A percentile compares a stretch with the other conserved stretches of the same genome.
Evolutionary conservation across 92 coral and sea anemone genomes (phyloP).

Genomic region (Chrysogorgia sp.): DNA sequence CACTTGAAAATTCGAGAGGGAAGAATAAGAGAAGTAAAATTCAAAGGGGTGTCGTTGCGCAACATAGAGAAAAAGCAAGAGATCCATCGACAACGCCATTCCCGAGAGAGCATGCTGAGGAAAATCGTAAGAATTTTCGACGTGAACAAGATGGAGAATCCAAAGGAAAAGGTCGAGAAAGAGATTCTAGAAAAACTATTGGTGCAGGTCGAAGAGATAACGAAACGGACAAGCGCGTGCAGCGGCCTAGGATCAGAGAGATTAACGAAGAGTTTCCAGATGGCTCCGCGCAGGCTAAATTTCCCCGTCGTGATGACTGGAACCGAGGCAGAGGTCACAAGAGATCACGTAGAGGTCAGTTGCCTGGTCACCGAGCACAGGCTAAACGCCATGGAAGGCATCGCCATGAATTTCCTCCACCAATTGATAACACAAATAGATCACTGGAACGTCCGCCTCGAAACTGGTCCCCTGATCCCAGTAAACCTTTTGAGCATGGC

Average conservation of each 20-base stretch:
- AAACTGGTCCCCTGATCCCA: conserved; percentile 7
- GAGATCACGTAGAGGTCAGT: conserved; percentile 20
- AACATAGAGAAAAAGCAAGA: not conserved
- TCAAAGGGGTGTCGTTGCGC: conserved; percentile 47
- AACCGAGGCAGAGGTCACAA: conserved; percentile 44
- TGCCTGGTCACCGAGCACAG: not conserved
- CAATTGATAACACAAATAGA: conserved; percentile 25
- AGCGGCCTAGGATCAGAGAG: conserved; percentile 3
- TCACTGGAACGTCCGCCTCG: conserved; percentile 4
- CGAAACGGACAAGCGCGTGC: not conserved
- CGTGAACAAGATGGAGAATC: conserved; percentile 10
- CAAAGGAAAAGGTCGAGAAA: conserved; percentile 38
- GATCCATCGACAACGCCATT: conserved; percentile 5
- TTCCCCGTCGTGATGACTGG: conserved; percentile 39
- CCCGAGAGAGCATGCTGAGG: conserved; percentile 25
- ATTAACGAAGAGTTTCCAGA: conserved; percentile 1
- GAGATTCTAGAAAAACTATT: conserved; percentile 7
- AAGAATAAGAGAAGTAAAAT: conserved; percentile 72
- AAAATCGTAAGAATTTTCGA: conserved; percentile 1
- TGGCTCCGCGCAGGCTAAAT: not conserved
- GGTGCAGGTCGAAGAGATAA: not conserved
- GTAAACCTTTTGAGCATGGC: not conserved
- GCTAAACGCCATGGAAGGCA: not conserved
- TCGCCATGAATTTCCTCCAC: conserved; percentile 13
- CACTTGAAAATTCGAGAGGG: not conserved